Conservation (phyloP, 2,888 invertebrate species). For the Bibio marci region DNA sequence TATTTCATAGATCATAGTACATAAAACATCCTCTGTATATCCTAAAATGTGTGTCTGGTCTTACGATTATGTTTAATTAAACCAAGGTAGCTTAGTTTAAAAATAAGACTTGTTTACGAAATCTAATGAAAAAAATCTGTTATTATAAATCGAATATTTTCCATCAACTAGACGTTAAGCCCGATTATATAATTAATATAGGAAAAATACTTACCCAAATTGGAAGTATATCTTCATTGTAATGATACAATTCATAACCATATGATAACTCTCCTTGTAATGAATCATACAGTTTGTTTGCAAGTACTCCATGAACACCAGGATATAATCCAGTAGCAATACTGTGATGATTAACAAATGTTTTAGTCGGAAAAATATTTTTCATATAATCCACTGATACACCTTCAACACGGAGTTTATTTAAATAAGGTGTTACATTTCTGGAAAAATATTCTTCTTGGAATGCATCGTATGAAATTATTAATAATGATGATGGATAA, state of each 20-base stretch:
- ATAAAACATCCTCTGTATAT: no score
- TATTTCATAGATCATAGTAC: no score
- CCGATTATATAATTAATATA: no score
- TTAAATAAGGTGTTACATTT: conserved; percentile 38
- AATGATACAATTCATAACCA: conserved; percentile 35
- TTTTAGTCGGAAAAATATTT: conserved; percentile 51
- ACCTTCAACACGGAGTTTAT: conserved; percentile 35
- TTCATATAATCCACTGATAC: conserved; percentile 38
- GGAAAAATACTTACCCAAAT: conserved; percentile 34
- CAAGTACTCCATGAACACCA: conserved; percentile 51
- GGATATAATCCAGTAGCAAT: conserved; percentile 51
- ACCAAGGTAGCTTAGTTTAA: no score
- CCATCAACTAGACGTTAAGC: no score
- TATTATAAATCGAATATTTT: no score
- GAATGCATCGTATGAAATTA: conserved; percentile 58
- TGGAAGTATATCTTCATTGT: conserved; percentile 34
- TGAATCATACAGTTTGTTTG: conserved; percentile 40
- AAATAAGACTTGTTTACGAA: no score
- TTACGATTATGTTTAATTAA: no score
- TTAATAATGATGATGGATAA: no score
- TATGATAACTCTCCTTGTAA: conserved; percentile 17
- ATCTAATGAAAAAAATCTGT: no score
- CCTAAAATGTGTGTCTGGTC: no score
- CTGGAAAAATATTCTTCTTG: conserved; percentile 45
- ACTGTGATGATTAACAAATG: conserved; percentile 57